Evolutionary conservation across 2,888 invertebrate species (phyloP), one percentile per base, ranked within the genome.

Genomic region (Choreutis nemorana): DNA sequence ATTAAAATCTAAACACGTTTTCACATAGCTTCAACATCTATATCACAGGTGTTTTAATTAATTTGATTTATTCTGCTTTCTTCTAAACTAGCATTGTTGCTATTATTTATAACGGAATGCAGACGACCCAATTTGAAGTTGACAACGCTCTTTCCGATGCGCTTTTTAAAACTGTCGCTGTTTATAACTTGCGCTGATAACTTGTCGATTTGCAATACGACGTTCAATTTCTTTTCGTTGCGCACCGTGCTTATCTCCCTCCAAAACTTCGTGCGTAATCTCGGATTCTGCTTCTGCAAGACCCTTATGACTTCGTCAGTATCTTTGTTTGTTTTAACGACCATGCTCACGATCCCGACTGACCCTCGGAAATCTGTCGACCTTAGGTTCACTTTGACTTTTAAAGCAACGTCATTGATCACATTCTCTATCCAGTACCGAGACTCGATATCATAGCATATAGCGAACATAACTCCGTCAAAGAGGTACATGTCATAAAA

Each of bases 331-430:
- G 66, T 62, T 34, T 59, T 62, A 0, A 65, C 49, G 3, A 49
- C 35, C 65, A 77, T 68, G 29, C 61, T 77, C 7, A 77, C 48
- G 6, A 75, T 75, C 0, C 77, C 77, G 0, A 77, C 77, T 1
- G 72, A 70, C 0, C 77, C 77, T n/a, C 77, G 54, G 32, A 68
- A 75, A 33, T 77, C 75, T 0, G 73, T 75, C 1, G 62, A 49
- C 40, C 67, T 72, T 2, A 77, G 44, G 34, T 50, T 50, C 1
- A 52, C 41, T 18, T 56, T 41, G 14, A 72, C 29, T 4, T n/a
- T 8, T 3, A 75, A 39, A 2, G 45, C 41, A 1, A 50, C 34
- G n/a, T n/a, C n/a, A n/a, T n/a, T n/a, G n/a, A n/a, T n/a, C n/a
- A n/a, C n/a, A 14, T 26, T 3, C 31, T 70, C 67, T 2, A 73